Percentiles rank a stretch among this genome's conserved stretches.
Conservation (phyloP, 2,888 invertebrate species). For the Nebria brevicollis region DNA sequence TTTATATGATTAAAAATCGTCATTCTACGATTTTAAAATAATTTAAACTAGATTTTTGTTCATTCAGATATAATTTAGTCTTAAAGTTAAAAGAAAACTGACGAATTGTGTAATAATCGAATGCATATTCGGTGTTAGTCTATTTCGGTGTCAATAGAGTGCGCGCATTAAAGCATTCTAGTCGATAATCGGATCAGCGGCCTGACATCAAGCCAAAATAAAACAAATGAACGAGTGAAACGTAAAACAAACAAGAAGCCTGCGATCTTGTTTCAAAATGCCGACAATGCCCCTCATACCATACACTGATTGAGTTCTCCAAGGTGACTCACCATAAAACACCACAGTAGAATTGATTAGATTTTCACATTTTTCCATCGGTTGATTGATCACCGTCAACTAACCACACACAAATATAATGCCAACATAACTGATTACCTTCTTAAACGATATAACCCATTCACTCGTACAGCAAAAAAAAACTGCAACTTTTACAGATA, state of each 20-base stretch:
- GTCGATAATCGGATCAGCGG: neutral
- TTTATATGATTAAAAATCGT: too few relatives aligned
- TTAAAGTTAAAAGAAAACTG: neutral
- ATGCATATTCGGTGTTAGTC: neutral
- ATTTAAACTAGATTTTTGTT: too few relatives aligned
- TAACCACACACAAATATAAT: conserved; percentile 22
- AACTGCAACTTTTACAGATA: neutral
- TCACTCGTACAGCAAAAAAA: neutral
- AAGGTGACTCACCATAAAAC: conserved; percentile 41
- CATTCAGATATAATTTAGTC: too few relatives aligned
- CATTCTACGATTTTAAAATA: too few relatives aligned
- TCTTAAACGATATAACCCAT: neutral
- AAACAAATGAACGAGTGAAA: neutral
- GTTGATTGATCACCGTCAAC: conserved; percentile 43
- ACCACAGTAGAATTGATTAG: conserved; percentile 42
- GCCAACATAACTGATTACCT: conserved; percentile 34
- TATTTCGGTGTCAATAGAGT: neutral
- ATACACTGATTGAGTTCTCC: conserved; percentile 35
- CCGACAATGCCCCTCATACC: conserved; percentile 1
- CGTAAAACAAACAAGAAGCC: neutral
- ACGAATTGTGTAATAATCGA: neutral
- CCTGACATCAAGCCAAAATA: neutral
- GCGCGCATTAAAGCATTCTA: neutral
- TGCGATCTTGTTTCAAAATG: neutral
- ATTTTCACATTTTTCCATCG: conserved; percentile 46